These are phyloP conservation scores for Chionodraco myersi DNA, from an alignment of 2,113 vertebrate species.

Conservation along the genomic window DNA sequence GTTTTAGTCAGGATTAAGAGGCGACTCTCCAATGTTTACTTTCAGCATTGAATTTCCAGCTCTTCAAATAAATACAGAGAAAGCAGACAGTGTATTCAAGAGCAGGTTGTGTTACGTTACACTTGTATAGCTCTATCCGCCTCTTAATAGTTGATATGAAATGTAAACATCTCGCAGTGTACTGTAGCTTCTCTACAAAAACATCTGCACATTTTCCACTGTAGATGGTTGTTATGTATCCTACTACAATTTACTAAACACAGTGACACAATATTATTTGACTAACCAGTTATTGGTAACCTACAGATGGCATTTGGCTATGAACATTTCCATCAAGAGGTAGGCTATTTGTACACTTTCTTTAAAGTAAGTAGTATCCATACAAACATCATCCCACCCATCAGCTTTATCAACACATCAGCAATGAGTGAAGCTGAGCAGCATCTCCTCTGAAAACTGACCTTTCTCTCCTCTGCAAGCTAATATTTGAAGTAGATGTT, in stretches of 20 bases:
- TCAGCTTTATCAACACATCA: neutral
- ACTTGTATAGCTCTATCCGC: neutral
- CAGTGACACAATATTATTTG: neutral
- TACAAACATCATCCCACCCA: neutral
- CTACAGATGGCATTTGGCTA: neutral
- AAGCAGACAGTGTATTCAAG: neutral
- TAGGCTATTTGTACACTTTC: too few relatives aligned
- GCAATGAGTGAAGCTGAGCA: conserved; percentile 13
- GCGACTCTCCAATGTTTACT: neutral
- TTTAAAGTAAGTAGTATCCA: neutral
- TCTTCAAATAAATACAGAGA: neutral
- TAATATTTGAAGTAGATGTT: conserved; percentile 81
- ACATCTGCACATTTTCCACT: neutral
- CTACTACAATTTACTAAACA: neutral
- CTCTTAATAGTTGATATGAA: neutral
- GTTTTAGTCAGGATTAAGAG: neutral
- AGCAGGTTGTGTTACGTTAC: neutral
- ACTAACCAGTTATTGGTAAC: neutral
- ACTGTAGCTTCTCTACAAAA: neutral
- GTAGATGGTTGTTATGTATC: neutral
- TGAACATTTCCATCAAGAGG: too few relatives aligned
- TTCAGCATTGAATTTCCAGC: neutral
- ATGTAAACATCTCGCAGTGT: neutral
- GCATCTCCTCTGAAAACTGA: conserved; percentile 36
- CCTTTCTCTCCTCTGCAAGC: conserved; percentile 52